Evolutionary conservation across 2,113 vertebrate genomes (phyloP), one percentile per base, ranked within the genome.

Genomic region (Stegastes partitus): DNA sequence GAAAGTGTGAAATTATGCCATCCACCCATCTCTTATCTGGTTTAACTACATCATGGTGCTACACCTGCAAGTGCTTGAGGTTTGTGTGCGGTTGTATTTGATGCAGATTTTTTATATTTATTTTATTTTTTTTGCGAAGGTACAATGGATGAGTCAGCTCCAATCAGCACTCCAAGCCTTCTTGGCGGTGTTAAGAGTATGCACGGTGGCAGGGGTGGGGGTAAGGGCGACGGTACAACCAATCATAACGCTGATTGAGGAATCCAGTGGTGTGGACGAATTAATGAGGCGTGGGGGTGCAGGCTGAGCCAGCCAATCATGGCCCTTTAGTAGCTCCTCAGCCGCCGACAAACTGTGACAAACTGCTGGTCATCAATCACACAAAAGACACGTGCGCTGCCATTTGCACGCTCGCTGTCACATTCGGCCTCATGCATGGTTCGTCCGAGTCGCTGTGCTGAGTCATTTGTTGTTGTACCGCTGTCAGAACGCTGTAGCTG

Each of bases 311-410:
- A 89, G 90, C 90, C 84, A 88, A 91, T 93, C 86, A 80, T 68
- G 59, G 59, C 54, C 50, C 58, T 81, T 80, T 79, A 86, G 75
- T 81, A 87, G 87, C 74, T 79, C 39, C 77, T 84, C 64, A 53
- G 71, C 59, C 72, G 84, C 84, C 28, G 59, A 79, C 83, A 88
- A 89, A 82, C 79, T 89, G 82, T 79, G 82, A 84, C 77, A 81
- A 87, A 89, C 63, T 62, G 76, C 68, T 61, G 71, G 54, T 75
- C 77, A 92, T 94, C 91, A 90, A 87, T 93, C 89, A 92, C 47
- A 51, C 42, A 34, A 47, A 62, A 66, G 66, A 75, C 55, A 74
- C 3, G 9, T 25, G 10, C 34, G 54, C 37, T 37, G 34, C 50
- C 73, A 49, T 62, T 63, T 25, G 45, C 34, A 58, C 47, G 19